Percentiles rank a stretch among this genome's conserved stretches.
These are phyloP conservation scores for Ylistrum balloti DNA, from an alignment of 1,140 invertebrate genomes.

Conservation along the genomic window DNA sequence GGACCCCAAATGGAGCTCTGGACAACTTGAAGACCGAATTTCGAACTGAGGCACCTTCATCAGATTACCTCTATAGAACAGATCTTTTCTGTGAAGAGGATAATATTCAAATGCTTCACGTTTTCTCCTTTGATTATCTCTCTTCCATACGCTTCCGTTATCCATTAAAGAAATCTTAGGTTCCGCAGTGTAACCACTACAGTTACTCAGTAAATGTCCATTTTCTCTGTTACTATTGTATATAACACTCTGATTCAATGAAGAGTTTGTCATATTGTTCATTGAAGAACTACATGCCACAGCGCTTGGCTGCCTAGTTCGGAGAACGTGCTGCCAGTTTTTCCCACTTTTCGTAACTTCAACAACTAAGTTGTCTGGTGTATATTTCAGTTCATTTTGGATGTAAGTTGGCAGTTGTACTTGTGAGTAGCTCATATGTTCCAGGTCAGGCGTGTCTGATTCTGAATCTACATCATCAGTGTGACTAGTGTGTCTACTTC, in stretches of 20 bases:
- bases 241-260: conserved; percentile 41
- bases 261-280: background rate
- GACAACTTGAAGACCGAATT: conserved; percentile 71
- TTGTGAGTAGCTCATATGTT: conserved; percentile 70
- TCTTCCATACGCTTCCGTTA: conserved; percentile 33
- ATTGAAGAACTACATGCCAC: conserved; percentile 8
- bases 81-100: conserved; percentile 76
- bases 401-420: conserved; percentile 75
- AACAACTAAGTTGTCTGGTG: conserved; percentile 65
- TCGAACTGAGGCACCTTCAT: conserved; percentile 56
- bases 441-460: conserved; percentile 52
- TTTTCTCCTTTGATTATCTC: conserved; percentile 54
- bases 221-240: conserved; percentile 51
- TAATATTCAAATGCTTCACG: conserved; percentile 59
- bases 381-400: conserved; percentile 60
- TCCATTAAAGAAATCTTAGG: conserved; percentile 7
- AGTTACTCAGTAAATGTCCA: conserved; percentile 45
- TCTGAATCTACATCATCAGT: conserved; percentile 55
- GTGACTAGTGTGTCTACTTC: conserved; percentile 57
- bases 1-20: conserved; percentile 64
- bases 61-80: conserved; percentile 78
- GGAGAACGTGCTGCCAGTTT: conserved; percentile 59
- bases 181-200: background rate
- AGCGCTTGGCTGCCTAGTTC: background rate
- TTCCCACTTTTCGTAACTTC: conserved; percentile 67